phyloP scores from a whole-genome alignment of 2,888 invertebrate species.

The Trichopria drosophilae region DNA sequence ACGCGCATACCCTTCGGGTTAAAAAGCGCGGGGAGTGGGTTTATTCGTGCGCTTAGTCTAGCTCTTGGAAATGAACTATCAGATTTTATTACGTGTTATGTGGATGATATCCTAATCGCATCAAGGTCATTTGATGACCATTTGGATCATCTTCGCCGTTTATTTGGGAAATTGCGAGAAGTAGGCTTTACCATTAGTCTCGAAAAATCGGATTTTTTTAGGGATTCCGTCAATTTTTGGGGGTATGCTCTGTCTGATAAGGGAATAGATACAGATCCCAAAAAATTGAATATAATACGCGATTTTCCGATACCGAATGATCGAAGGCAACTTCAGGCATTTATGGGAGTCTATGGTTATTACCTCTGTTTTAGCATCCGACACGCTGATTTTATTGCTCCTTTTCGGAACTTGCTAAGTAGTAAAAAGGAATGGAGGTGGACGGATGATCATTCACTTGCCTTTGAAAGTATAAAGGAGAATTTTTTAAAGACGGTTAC shows the following conservation, averaged over 20 bases:
- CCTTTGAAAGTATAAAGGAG: constrained; percentile 6
- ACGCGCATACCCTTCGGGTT: constrained; percentile 42
- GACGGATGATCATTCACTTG: constrained; percentile 3
- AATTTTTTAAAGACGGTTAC: constrained; percentile 15
- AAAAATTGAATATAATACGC: constrained; percentile 2
- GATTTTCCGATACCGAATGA: constrained; percentile 1
- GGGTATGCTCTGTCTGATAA: not conserved
- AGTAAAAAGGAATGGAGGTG: constrained; percentile 4
- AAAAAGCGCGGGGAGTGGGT: constrained; percentile 39
- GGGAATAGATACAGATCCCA: not conserved
- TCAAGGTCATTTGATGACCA: constrained; percentile 32
- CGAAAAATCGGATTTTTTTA: not conserved
- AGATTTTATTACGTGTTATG: constrained; percentile 28
- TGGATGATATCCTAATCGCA: constrained; percentile 31
- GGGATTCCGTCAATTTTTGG: not conserved
- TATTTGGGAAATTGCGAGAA: constrained; percentile 11
- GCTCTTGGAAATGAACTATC: constrained; percentile 39
- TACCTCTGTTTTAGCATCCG: not conserved
- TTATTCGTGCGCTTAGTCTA: constrained; percentile 34
- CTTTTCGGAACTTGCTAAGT: too few relatives aligned
- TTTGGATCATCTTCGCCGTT: constrained; percentile 11
- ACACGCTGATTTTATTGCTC: too few relatives aligned
- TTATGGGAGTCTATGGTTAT: not conserved
- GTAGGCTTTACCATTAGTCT: not conserved
- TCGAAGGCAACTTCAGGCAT: constrained; percentile 3